Evolutionary conservation across 2,888 invertebrate species (phyloP), one percentile per base, ranked within the genome.

Genomic region (Erynnis tages): DNA sequence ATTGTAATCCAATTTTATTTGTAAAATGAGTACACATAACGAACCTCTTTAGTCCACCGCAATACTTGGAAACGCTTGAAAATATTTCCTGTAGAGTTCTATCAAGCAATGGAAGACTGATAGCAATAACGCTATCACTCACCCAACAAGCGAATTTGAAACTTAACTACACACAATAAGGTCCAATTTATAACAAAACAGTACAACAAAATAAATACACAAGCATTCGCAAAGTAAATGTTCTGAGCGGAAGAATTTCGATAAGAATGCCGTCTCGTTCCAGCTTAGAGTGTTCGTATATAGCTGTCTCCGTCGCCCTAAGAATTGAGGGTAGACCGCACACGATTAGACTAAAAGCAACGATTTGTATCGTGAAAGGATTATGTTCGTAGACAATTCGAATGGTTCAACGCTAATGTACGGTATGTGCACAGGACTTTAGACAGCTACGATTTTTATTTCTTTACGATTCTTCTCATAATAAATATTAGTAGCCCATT

Each of bases 331-430:
- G 50, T 52, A 43, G 54, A 54, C 56, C 54, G 55, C 58, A 57
- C 59, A 53, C 59, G 66, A 65, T 65, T 65, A 61, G 61, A 60
- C 64, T 67, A 63, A 67, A 65, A 67, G 66, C 64, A 59, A 53
- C 60, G 62, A 67, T 67, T 65, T 68, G 60, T 68, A 63, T 63
- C 50, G 50, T 43, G 41, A 50, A 50, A 50, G 49, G 49, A 50
- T 50, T 50, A 50, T 43, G 19, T 16, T 50, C 35, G 49, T 43
- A 50, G 49, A 50, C 41, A 50, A 50, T 50, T 43, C 49, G 27
- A 43, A 25, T 34, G 32, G 6, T 34, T 50, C 17, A 10, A 49
- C 34, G 4, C 25, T 35, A 37, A 46, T 27, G 46, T 16, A 35
- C 14, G 11, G 30, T 13, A 19, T 21, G 21, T 21, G 21, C n/a